A percentile compares a stretch with the other conserved stretches of the same genome.
Evolutionary conservation across 1,140 invertebrate species (phyloP).

Genomic region (Drosophila yakuba): DNA sequence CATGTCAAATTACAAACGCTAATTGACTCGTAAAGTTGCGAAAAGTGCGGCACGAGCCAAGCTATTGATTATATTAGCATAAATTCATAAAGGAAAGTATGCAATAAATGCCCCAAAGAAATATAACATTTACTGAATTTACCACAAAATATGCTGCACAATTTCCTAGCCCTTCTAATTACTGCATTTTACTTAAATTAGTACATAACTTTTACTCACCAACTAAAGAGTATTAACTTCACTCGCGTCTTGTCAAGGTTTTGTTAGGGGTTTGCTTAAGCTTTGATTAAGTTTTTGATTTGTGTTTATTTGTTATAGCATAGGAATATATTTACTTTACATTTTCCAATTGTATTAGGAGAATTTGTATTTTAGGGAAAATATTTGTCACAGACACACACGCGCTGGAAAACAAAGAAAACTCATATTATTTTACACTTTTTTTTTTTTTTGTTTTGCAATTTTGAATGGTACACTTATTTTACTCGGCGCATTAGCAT

Average conservation of each 20-base stretch:
- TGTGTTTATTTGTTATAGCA: conserved; percentile 24
- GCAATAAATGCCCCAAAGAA: neutral
- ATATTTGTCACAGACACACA: conserved; percentile 60
- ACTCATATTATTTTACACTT: conserved; percentile 6
- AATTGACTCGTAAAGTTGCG: conserved; percentile 64
- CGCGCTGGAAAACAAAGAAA: conserved; percentile 32
- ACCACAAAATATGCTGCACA: too few relatives aligned
- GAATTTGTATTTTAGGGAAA: conserved; percentile 26
- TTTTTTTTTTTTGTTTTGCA: conserved; percentile 3
- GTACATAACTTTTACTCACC: conserved; percentile 5
- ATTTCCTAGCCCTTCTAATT: too few relatives aligned
- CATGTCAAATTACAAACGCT: conserved; percentile 67
- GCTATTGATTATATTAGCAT: conserved; percentile 72
- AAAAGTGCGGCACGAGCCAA: conserved; percentile 48
- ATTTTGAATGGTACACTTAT: conserved; percentile 37
- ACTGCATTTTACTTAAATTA: too few relatives aligned
- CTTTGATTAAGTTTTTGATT: conserved; percentile 48
- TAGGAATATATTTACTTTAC: conserved; percentile 39
- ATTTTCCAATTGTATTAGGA: conserved; percentile 26
- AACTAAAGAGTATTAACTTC: conserved; percentile 32
- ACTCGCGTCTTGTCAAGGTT: conserved; percentile 11
- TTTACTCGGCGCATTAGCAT: conserved; percentile 25
- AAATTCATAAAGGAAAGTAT: conserved; percentile 18
- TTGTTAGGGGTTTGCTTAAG: conserved; percentile 13
- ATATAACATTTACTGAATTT: too few relatives aligned